These are phyloP conservation scores for Phrynocephalus vlangalii DNA, from an alignment of 2,797 vertebrate genomes.

Conservation along the genomic window DNA sequence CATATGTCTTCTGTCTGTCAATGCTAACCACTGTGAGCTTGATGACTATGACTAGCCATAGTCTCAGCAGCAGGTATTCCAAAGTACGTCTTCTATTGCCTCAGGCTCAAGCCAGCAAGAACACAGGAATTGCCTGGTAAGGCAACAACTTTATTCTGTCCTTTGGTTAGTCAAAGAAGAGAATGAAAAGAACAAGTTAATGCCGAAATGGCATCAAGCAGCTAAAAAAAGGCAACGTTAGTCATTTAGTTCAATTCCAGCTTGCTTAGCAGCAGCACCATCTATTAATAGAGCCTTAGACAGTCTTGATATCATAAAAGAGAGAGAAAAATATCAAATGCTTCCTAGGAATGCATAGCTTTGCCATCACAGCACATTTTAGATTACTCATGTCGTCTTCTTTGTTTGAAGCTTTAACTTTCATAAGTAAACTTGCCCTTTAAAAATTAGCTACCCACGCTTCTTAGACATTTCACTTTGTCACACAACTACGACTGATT, in stretches of 20 bases:
- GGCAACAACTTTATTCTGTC: neutral
- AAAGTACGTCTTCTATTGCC: neutral
- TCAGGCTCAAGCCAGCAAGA: neutral
- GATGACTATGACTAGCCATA: neutral
- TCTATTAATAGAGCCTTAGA: slow-evolving; percentile 7
- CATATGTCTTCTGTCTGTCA: neutral
- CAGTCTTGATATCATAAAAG: neutral
- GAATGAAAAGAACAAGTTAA: slow-evolving; percentile 4
- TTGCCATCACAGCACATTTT: slow-evolving; percentile 9
- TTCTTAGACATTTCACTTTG: neutral
- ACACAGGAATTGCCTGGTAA: neutral
- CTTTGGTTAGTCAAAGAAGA: neutral
- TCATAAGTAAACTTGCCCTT: slow-evolving; percentile 1
- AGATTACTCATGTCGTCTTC: neutral
- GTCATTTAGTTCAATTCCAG: slow-evolving; percentile 9
- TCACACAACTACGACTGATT: neutral
- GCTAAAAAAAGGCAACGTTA: neutral
- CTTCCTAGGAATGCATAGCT: slow-evolving; percentile 15
- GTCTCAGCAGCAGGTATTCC: neutral
- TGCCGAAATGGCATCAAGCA: neutral
- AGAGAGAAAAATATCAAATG: neutral
- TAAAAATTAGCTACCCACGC: neutral
- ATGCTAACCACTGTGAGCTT: neutral
- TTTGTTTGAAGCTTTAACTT: neutral
- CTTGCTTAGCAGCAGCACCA: slow-evolving; percentile 23